Conservation (phyloP, 2,888 invertebrate species). For the Formica aserva region DNA sequence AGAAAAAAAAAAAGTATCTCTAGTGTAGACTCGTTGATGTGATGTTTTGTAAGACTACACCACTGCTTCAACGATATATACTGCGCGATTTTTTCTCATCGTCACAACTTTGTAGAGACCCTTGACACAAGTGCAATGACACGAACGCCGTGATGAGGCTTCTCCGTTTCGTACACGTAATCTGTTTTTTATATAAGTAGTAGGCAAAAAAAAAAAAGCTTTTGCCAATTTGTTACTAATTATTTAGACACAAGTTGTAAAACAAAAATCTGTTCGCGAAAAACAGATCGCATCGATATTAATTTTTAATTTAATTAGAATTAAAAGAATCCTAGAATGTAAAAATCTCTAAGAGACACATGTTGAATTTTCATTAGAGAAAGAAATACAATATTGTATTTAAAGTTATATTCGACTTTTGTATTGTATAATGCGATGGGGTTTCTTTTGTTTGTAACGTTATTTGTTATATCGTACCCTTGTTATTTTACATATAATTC, state of each 20-base stretch:
- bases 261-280: neutral
- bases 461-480: slow-evolving; percentile 1
- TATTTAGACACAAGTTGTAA: slow-evolving; percentile 16
- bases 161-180: slow-evolving; percentile 25
- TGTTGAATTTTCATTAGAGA: neutral
- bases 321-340: neutral
- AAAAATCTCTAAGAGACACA: slow-evolving; percentile 8
- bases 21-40: slow-evolving; percentile 2
- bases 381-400: slow-evolving; percentile 12
- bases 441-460: slow-evolving; percentile 1
- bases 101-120: slow-evolving; percentile 1
- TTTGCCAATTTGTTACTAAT: slow-evolving; percentile 19
- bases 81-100: slow-evolving; percentile 49
- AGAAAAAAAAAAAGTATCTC: neutral
- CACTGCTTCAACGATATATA: slow-evolving; percentile 36
- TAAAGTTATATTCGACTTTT: neutral
- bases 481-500: slow-evolving; percentile 24
- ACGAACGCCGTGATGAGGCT: slow-evolving; percentile 56
- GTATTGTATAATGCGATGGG: neutral
- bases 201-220: neutral
- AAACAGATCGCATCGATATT: neutral
- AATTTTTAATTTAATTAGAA: neutral
- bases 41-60: slow-evolving; percentile 47
- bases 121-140: slow-evolving; percentile 62
- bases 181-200: neutral